Evolutionary conservation across 2,888 invertebrate species (phyloP).

Genomic region (Lagria hirta): DNA sequence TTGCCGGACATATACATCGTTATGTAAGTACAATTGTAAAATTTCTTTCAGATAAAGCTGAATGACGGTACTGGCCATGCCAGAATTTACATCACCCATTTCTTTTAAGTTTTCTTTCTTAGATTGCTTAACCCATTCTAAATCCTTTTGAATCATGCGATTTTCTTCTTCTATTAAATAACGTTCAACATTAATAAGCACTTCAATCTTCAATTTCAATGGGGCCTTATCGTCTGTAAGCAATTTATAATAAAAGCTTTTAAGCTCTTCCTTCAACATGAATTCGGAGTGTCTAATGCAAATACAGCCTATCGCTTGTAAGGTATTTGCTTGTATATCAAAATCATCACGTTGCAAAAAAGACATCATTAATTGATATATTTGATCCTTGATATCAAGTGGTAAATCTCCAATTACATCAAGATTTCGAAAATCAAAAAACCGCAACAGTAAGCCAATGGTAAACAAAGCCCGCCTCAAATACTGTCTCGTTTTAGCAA

Average conservation of each 20-base stretch:
- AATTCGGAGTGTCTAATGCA: slow-evolving; percentile 95
- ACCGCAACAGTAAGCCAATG: slow-evolving; percentile 87
- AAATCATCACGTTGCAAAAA: slow-evolving; percentile 83
- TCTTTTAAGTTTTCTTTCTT: slow-evolving; percentile 97
- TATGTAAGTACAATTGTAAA: slow-evolving; percentile 85
- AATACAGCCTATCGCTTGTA: slow-evolving; percentile 86
- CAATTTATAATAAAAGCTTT: slow-evolving; percentile 81
- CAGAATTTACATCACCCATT: slow-evolving; percentile 98
- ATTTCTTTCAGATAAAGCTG: slow-evolving; percentile 95
- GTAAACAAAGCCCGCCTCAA: slow-evolving; percentile 91
- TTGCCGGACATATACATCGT: slow-evolving; percentile 78
- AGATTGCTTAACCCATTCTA: slow-evolving; percentile 91
- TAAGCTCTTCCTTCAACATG: slow-evolving; percentile 83
- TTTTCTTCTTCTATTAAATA: slow-evolving; percentile 96
- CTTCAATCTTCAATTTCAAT: slow-evolving; percentile 80
- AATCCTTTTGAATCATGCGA: slow-evolving; percentile 93
- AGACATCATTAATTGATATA: slow-evolving; percentile 84
- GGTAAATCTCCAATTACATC: slow-evolving; percentile 51
- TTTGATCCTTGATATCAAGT: slow-evolving; percentile 76
- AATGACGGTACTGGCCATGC: slow-evolving; percentile 98
- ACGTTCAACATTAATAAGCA: slow-evolving; percentile 89
- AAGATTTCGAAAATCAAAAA: slow-evolving; percentile 77
- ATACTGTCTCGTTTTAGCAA: slow-evolving; percentile 61
- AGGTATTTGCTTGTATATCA: slow-evolving; percentile 78
- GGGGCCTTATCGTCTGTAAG: slow-evolving; percentile 69